Evolutionary conservation across 2,113 vertebrate genomes (phyloP), one percentile per base, ranked within the genome.

Genomic region (Eublepharis macularius): DNA sequence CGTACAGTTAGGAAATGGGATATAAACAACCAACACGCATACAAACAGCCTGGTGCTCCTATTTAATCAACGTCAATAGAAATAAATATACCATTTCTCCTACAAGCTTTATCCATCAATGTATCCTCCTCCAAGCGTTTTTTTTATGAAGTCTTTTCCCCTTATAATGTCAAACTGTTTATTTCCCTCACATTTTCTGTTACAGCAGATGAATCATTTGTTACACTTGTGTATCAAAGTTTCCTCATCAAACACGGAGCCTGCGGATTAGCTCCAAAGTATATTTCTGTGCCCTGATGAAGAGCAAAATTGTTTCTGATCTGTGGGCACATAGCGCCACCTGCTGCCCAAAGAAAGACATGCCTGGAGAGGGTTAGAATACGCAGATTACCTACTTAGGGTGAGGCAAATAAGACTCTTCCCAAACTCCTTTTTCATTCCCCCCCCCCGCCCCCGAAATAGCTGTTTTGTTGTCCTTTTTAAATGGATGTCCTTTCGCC

Each of bases 241-340:
- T 60, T 79, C 60, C 3, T 0, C 5, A 0, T 34, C 63, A 49
- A 75, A 68, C 73, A 54, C 9, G 47, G 1, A 63, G 39, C n/a
- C 45, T 66, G 24, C 43, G 26, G 54, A n/a, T 51, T 5, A 49
- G 6, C 51, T 34, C 12, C 63, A 21, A 65, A 39, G 14, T 41
- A 17, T 1, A 75, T 14, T 83, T 72, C 41, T 72, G 43, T 14
- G 29, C 41, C 13, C 68, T 24, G 29, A 72, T 34, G 3, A 0
- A 12, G 9, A 54, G 11, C 12, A 0, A n/a, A 32, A 17, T 0
- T 1, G 10, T 57, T 76, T 51, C 36, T 84, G 32, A 41, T 86
- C 29, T 49, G 16, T 72, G 26, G 78, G 80, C 92, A 90, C 86
- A 89, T 70, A 95, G 92, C 90, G 87, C 92, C 94, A 87, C 85